Percentiles rank a stretch among this genome's conserved stretches.
phyloP scores from a whole-genome alignment of 2,888 invertebrate genomes.

The Lasioglossum vierecki region DNA sequence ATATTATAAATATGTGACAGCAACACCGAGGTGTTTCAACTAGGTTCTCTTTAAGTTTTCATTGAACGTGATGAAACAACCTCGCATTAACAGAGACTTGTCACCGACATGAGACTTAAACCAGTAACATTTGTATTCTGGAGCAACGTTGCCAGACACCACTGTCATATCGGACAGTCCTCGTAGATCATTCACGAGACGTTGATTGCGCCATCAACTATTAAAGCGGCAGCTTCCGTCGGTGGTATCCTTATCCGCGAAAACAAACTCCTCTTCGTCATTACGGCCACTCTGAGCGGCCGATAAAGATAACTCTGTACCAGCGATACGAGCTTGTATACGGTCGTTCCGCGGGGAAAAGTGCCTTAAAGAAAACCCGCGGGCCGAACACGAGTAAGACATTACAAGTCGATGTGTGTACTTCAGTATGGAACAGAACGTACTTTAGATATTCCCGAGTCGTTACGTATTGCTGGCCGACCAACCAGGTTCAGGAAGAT shows the following conservation, averaged over 20 bases:
- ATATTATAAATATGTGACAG: not conserved
- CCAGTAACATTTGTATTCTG: not conserved
- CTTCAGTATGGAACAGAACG: slow-evolving; percentile 40
- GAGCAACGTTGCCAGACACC: not conserved
- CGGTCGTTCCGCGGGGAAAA: slow-evolving; percentile 25
- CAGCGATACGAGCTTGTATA: slow-evolving; percentile 16
- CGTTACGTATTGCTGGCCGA: slow-evolving; percentile 62
- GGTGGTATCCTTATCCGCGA: not conserved
- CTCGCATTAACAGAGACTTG: not conserved
- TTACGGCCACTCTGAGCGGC: not conserved
- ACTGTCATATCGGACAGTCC: not conserved
- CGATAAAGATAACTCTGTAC: slow-evolving; percentile 39
- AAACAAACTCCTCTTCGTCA: not conserved
- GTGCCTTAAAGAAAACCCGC: slow-evolving; percentile 16
- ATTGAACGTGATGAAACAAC: not conserved
- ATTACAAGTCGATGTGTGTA: slow-evolving; percentile 24
- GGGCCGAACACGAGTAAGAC: slow-evolving; percentile 11
- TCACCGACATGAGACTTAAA: not conserved
- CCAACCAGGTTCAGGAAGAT: slow-evolving; percentile 67
- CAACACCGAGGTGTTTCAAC: not conserved
- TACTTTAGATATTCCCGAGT: slow-evolving; percentile 72
- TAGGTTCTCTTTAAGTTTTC: not conserved
- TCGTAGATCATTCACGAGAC: not conserved
- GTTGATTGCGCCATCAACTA: not conserved
- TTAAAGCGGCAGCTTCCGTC: not conserved